Conservation (phyloP, 2,113 vertebrate genomes). For the Oryzias melastigma region DNA sequence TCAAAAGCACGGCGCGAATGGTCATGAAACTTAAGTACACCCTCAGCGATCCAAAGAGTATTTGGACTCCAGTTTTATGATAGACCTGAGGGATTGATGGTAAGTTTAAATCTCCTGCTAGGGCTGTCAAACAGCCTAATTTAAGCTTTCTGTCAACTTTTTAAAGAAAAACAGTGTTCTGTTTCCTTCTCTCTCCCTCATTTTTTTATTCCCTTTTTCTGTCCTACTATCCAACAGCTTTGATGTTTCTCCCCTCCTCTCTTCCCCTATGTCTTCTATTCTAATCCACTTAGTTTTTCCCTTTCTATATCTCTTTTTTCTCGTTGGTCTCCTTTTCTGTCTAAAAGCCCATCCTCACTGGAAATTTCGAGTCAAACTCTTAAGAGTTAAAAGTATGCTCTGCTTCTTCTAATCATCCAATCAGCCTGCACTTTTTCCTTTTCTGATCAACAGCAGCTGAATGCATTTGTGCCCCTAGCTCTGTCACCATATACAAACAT, state of each 20-base stretch:
- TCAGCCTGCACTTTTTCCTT: conserved; percentile 9
- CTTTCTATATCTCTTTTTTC: conserved; percentile 38
- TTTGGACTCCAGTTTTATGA: conserved; percentile 18
- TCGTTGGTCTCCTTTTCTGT: conserved; percentile 29
- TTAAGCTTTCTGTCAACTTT: conserved; percentile 36
- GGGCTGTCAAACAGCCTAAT: conserved; percentile 46
- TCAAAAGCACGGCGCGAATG: not conserved
- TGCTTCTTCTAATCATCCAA: conserved; percentile 7
- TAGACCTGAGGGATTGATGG: conserved; percentile 29
- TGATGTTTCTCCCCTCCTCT: conserved; percentile 59
- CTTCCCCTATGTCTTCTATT: conserved; percentile 56
- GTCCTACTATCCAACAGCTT: conserved; percentile 44
- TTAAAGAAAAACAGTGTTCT: conserved; percentile 49
- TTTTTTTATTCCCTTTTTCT: conserved; percentile 18
- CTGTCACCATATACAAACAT: not conserved
- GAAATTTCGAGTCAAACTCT: conserved; percentile 46
- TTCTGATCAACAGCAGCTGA: conserved; percentile 41
- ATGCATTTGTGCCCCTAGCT: conserved; percentile 16
- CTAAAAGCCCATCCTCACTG: conserved; percentile 25
- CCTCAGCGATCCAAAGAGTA: conserved; percentile 2
- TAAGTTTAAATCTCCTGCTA: conserved; percentile 40
- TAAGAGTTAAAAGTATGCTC: conserved; percentile 22
- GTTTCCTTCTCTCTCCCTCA: conserved; percentile 38
- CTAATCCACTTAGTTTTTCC: conserved; percentile 64
- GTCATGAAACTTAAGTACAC: conserved; percentile 23